Percentiles rank a stretch among this genome's conserved stretches.
phyloP scores from a whole-genome alignment of 2,113 vertebrate species.

The Mustelus asterias region DNA sequence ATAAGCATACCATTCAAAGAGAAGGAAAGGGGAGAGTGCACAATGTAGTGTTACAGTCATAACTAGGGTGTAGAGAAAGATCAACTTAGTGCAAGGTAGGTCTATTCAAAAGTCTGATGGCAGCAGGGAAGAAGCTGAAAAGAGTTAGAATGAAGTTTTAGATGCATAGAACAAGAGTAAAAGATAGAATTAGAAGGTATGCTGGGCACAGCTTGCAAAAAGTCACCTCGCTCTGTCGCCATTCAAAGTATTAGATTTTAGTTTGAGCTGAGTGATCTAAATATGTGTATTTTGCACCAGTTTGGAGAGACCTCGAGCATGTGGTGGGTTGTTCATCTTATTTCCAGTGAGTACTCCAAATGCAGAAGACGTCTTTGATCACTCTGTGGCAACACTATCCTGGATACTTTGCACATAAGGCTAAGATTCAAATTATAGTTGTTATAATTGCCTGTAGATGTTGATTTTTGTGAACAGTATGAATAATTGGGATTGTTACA shows the following conservation, averaged over 20 bases:
- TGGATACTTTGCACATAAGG: background rate
- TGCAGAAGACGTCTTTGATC: background rate
- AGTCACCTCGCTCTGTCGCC: no score
- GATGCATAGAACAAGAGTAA: no score
- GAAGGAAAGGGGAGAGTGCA: no score
- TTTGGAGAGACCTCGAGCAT: background rate
- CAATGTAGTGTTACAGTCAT: no score
- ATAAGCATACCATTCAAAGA: no score
- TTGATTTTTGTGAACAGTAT: background rate
- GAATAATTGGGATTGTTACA: background rate
- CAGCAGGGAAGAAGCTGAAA: no score
- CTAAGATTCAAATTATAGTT: background rate
- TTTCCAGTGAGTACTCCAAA: background rate
- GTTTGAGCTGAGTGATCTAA: background rate
- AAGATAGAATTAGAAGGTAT: no score
- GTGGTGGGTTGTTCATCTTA: background rate
- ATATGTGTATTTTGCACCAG: background rate
- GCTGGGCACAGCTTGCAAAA: no score
- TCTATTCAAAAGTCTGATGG: no score
- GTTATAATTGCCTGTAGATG: background rate
- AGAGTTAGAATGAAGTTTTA: no score
- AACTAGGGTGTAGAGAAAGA: no score
- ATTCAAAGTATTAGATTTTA: background rate
- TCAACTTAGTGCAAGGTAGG: no score
- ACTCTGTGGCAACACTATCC: background rate